Conservation (phyloP, 2,888 invertebrate species). For the Lithophane ornitopus region DNA sequence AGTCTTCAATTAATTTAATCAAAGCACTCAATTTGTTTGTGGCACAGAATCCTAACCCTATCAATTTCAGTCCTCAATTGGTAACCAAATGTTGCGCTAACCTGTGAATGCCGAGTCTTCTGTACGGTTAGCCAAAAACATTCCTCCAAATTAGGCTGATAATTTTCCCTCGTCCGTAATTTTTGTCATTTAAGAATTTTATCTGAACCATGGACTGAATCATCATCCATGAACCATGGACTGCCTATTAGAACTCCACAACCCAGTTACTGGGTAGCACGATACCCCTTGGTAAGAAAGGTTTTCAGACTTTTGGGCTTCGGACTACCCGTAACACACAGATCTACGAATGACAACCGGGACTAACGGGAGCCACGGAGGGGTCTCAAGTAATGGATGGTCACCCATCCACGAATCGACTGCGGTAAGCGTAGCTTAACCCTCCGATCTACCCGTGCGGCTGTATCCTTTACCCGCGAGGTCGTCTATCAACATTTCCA, state of each 20-base stretch:
- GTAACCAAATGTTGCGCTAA: conserved; percentile 36
- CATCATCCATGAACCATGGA: neutral
- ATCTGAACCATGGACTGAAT: neutral
- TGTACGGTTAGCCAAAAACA: conserved; percentile 25
- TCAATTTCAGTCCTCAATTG: conserved; percentile 47
- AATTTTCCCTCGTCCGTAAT: neutral
- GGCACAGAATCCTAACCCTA: conserved; percentile 12
- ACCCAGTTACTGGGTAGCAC: neutral
- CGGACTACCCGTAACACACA: too few relatives aligned
- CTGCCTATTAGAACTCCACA: neutral
- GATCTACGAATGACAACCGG: neutral
- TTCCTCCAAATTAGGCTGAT: too few relatives aligned
- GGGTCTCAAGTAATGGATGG: too few relatives aligned
- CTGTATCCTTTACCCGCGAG: neutral
- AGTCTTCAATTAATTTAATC: too few relatives aligned
- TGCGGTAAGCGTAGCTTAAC: neutral
- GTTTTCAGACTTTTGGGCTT: neutral
- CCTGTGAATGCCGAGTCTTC: neutral
- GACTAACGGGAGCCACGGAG: too few relatives aligned
- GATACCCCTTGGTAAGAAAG: neutral
- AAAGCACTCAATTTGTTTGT: too few relatives aligned
- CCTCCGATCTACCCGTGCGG: neutral
- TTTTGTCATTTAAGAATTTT: neutral
- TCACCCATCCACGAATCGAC: neutral
- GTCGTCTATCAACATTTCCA: neutral